Evolutionary conservation across 1,140 invertebrate species (phyloP).

Genomic region (Leptopilina boulardi): DNA sequence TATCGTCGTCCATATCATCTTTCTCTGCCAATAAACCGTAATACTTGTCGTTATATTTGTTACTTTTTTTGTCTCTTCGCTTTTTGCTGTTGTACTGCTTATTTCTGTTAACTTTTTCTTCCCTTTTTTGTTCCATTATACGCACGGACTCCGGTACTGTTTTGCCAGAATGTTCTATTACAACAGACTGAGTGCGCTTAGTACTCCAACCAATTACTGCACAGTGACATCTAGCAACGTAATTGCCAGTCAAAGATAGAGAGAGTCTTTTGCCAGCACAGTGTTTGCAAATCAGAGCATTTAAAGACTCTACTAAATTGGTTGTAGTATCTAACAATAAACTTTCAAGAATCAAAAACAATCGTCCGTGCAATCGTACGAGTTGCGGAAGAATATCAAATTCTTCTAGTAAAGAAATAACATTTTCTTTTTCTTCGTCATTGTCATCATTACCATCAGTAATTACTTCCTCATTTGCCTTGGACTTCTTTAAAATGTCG

Average conservation of each 20-base stretch:
- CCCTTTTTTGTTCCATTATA: not conserved
- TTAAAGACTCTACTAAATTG: not conserved
- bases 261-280: not conserved
- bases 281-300: not conserved
- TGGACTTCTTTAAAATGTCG: too few species aligned
- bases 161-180: not conserved
- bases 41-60: not conserved
- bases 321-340: not conserved
- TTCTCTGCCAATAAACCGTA: not conserved
- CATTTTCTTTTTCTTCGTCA: too few species aligned
- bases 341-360: not conserved
- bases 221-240: not conserved
- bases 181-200: not conserved
- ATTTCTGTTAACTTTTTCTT: not conserved
- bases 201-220: not conserved
- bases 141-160: not conserved
- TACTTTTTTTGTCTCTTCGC: not conserved
- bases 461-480: too few species aligned
- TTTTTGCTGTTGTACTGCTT: slow-evolving; percentile 5
- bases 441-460: too few species aligned
- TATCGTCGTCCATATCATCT: not conserved
- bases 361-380: not conserved
- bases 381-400: not conserved
- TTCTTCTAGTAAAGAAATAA: not conserved
- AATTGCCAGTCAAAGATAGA: not conserved